These are phyloP conservation scores for Holothuria scabra DNA, from an alignment of 53 echinoderm and acorn worm genomes.

Conservation along the genomic window DNA sequence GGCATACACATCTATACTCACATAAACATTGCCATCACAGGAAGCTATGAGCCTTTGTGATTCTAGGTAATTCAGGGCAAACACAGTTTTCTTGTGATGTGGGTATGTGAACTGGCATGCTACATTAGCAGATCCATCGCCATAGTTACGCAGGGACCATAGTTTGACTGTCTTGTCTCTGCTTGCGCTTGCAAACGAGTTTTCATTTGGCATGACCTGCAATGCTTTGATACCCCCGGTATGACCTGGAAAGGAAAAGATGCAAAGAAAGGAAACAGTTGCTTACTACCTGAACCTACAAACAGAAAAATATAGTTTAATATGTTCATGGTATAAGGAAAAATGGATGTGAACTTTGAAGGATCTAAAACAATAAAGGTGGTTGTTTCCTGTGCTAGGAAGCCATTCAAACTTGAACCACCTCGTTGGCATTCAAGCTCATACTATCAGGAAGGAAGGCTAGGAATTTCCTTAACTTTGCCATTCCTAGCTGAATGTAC, in stretches of 20 bases:
- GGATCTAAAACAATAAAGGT: no score
- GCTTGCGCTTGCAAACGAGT: conserved; percentile 90
- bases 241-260: conserved; percentile 70
- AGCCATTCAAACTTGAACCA: not conserved
- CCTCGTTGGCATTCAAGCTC: not conserved
- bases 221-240: conserved; percentile 75
- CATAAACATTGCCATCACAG: conserved; percentile 93
- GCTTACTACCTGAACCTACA: no score
- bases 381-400: no score
- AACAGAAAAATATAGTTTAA: no score
- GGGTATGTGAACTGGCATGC: conserved; percentile 80
- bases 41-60: conserved; percentile 90
- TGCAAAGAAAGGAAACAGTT: no score
- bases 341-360: not conserved
- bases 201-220: conserved; percentile 87
- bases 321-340: not conserved
- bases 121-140: conserved; percentile 75
- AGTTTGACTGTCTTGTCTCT: conserved; percentile 95
- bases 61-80: conserved; percentile 86
- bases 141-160: conserved; percentile 93
- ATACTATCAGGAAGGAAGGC: no score
- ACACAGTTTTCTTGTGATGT: conserved; percentile 87
- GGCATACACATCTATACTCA: conserved; percentile 40
- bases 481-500: no score
- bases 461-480: no score